Evolutionary conservation across 2,888 invertebrate genomes (phyloP).

Genomic region (Choristoneura rosaceana): DNA sequence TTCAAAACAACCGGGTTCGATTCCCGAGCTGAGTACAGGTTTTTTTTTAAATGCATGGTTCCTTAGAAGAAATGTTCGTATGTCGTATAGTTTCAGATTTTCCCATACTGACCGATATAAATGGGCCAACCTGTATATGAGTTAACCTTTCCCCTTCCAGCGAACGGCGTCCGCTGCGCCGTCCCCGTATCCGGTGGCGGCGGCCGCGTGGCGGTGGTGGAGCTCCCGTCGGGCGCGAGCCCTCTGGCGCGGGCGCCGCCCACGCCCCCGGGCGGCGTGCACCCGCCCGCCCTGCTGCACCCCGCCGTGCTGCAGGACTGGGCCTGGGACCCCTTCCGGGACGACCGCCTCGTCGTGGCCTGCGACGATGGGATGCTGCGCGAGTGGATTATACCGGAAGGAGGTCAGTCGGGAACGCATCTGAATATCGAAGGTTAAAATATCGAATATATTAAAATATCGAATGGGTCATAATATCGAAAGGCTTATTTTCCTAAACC

Average conservation of each 20-base stretch:
- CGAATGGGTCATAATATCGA: too few relatives aligned
- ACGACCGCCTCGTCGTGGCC: conserved; percentile 89
- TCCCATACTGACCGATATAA: too few relatives aligned
- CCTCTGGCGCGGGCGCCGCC: conserved; percentile 67
- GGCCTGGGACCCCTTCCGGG: conserved; percentile 97
- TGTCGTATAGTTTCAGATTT: too few relatives aligned
- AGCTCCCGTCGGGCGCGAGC: conserved; percentile 85
- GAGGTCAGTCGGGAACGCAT: too few relatives aligned
- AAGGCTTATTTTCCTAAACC: too few relatives aligned
- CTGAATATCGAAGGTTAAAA: too few relatives aligned
- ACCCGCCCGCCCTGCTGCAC: conserved; percentile 96
- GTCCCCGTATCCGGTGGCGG: conserved; percentile 96
- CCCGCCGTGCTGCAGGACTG: conserved; percentile 96
- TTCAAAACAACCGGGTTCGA: too few relatives aligned
- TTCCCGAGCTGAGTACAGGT: too few relatives aligned
- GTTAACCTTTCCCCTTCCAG: conserved; percentile 67
- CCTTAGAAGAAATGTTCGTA: too few relatives aligned
- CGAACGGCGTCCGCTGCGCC: conserved; percentile 94
- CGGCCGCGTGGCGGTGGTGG: conserved; percentile 94
- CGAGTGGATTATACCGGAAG: conserved; percentile 91
- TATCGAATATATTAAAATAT: too few relatives aligned
- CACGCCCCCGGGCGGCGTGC: conserved; percentile 91
- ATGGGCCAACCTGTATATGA: too few relatives aligned
- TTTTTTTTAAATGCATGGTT: too few relatives aligned
- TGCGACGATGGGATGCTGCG: conserved; percentile 95